A percentile compares a stretch with the other conserved stretches of the same genome.
Conservation (phyloP, 2,113 vertebrate species). For the Hypanus sabinus region DNA sequence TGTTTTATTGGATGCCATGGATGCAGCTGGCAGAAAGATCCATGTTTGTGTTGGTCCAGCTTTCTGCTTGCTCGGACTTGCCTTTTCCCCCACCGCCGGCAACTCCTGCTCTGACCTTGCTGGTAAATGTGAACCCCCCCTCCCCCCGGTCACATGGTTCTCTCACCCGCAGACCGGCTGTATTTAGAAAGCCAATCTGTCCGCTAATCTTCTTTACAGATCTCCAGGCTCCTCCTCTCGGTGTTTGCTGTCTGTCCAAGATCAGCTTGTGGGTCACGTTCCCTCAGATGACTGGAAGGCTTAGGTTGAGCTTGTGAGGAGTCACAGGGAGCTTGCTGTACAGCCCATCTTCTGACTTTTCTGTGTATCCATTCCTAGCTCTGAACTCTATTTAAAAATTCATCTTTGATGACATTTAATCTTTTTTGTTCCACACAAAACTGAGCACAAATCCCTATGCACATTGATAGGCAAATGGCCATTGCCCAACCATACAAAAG, state of each 20-base stretch:
- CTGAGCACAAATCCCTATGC: no score
- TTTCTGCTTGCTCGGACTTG: neutral
- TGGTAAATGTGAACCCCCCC: neutral
- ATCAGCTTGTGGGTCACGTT: neutral
- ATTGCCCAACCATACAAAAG: neutral
- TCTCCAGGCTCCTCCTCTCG: no score
- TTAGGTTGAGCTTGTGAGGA: neutral
- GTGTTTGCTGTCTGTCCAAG: neutral
- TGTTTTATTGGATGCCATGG: no score
- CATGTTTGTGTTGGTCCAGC: neutral
- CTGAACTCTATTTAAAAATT: neutral
- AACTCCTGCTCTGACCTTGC: neutral
- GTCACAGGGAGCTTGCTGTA: neutral
- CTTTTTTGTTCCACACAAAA: neutral
- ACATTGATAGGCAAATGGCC: neutral
- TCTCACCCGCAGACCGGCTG: neutral
- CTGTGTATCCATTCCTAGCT: no score
- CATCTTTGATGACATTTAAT: neutral
- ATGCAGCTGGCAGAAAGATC: no score
- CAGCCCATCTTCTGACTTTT: neutral
- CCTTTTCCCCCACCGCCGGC: no score
- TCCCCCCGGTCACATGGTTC: no score
- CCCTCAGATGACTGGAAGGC: neutral
- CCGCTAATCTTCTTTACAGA: constrained; percentile 21
- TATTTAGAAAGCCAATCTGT: constrained; percentile 15